Base-by-base conservation (phyloP, 1,140 invertebrate species). In the Cardiocondyla obscurior region DNA sequence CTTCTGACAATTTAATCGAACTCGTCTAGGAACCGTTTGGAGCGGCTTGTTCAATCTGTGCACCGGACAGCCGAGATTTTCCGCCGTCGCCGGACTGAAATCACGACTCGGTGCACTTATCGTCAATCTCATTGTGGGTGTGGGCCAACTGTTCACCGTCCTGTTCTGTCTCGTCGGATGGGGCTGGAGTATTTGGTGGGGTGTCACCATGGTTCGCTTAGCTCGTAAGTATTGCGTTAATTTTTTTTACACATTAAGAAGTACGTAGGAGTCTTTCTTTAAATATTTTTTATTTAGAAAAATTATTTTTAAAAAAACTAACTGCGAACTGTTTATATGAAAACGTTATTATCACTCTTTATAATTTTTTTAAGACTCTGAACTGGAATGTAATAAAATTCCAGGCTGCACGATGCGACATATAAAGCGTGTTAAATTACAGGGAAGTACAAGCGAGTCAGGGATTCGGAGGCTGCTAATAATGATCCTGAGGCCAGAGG, bases 181-280 rank as follows among this genome's bases (percentile, higher is more conserved):
- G 98, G 98, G 98, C 83, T 99, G 98, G 98, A 98, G 98, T 39
- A 97, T 99, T 69, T 98, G 98, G 95, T 99, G 98, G 98, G 98
- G 98, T 22, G 96, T 98, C 76, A 98, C 98, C 85, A 97, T 99
- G 95, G 93, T 98, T 14, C 96, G 95, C 90, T 94, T 97, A 92
- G 96, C 97, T 87, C 95, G 96, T 97, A 92, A 95, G 96, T 95
- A 70, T 42, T 19, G n/a, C n/a, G n/a, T n/a, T n/a, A n/a, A n/a
- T 25, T 44, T 30, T 22, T 12, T 12, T 12, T 42, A n/a, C 42
- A 42, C 42, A 3, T 42, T n/a, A n/a, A n/a, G n/a, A n/a, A n/a
- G 42, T 42, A 42, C 4, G 42, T 46, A 8, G n/a, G 7, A 46
- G 14, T n/a, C 6, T n/a, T 4, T 16, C 14, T 46, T n/a, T 46